Evolutionary conservation across 2,797 vertebrate genomes (phyloP).

Genomic region (Masticophis lateralis): DNA sequence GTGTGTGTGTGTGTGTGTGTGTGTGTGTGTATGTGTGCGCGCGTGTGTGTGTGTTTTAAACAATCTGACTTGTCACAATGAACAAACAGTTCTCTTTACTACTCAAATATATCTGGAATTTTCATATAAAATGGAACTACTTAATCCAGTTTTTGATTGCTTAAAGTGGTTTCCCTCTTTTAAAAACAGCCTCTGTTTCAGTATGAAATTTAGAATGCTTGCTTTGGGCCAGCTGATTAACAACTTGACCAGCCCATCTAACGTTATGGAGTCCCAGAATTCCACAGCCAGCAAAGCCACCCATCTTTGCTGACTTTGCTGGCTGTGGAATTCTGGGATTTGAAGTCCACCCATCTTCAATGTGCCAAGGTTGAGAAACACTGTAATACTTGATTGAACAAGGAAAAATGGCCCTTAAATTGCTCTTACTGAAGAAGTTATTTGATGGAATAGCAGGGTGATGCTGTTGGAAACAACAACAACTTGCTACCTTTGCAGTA

Average conservation of each 20-base stretch:
- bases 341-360: background rate
- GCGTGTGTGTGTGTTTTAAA: background rate
- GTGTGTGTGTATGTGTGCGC: no score
- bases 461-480: background rate
- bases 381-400: background rate
- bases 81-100: background rate
- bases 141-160: background rate
- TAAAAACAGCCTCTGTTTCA: background rate
- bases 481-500: background rate
- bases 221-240: background rate
- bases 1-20: no score
- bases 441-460: background rate
- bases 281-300: background rate
- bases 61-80: background rate
- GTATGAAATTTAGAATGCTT: background rate
- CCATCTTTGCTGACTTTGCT: background rate
- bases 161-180: background rate
- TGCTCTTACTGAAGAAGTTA: background rate
- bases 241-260: background rate
- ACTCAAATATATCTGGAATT: background rate
- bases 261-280: background rate
- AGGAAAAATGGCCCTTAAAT: background rate
- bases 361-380: background rate
- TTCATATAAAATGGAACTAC: background rate
- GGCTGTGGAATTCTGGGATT: background rate